These are phyloP conservation scores for Amitus sp. DNA, from an alignment of 2,888 invertebrate genomes.

Conservation along the genomic window DNA sequence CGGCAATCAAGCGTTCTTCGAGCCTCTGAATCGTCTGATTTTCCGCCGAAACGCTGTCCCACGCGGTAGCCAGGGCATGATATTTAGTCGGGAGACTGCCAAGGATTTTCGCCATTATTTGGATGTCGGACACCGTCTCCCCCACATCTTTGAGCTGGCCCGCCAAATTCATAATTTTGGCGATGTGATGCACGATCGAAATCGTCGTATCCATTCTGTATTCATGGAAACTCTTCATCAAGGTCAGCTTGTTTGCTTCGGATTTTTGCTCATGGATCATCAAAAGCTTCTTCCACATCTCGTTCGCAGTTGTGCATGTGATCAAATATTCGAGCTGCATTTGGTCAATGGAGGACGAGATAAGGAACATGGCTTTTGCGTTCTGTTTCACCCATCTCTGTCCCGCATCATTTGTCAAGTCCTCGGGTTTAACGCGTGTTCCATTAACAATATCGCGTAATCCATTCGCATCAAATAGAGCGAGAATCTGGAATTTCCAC, in stretches of 20 bases:
- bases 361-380: slow-evolving; percentile 27
- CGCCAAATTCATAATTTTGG: slow-evolving; percentile 39
- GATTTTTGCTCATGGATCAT: slow-evolving; percentile 39
- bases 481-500: slow-evolving; percentile 43
- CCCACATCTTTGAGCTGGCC: slow-evolving; percentile 40
- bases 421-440: neutral
- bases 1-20: slow-evolving; percentile 34
- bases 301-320: slow-evolving; percentile 25
- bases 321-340: slow-evolving; percentile 33
- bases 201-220: slow-evolving; percentile 29
- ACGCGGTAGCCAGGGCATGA: slow-evolving; percentile 41
- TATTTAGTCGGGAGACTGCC: slow-evolving; percentile 43
- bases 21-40: slow-evolving; percentile 35
- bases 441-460: slow-evolving; percentile 27
- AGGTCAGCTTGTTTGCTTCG: slow-evolving; percentile 28
- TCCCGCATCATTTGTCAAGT: neutral
- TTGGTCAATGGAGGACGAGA: slow-evolving; percentile 18
- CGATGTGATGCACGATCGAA: slow-evolving; percentile 30
- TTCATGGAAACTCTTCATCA: slow-evolving; percentile 32
- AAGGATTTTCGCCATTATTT: slow-evolving; percentile 43
- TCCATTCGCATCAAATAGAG: slow-evolving; percentile 29
- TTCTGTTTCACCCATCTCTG: slow-evolving; percentile 32
- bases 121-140: slow-evolving; percentile 29
- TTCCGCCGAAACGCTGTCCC: slow-evolving; percentile 33
- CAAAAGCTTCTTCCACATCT: slow-evolving; percentile 38